phyloP scores from a whole-genome alignment of 2,113 vertebrate species.

The Oxyruncus cristatus region DNA sequence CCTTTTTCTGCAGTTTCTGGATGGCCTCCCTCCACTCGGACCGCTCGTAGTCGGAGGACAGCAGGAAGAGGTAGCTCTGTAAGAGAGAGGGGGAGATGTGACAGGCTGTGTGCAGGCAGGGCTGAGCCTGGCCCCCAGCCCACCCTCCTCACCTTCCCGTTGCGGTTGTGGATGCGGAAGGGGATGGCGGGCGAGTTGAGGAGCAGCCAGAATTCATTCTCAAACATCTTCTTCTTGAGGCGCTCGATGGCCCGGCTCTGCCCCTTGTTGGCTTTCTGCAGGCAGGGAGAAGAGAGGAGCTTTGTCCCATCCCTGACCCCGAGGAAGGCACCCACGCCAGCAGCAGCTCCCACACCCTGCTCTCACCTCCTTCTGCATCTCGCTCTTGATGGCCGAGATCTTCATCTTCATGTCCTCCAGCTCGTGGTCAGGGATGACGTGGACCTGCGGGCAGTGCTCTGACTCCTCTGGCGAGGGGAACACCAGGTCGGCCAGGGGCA shows the following conservation, averaged over 20 bases:
- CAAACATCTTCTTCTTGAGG: slow-evolving; percentile 98
- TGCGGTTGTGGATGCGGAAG: slow-evolving; percentile 95
- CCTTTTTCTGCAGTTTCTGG: slow-evolving; percentile 94
- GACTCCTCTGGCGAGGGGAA: slow-evolving; percentile 92
- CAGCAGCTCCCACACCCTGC: neutral
- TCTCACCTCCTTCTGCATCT: slow-evolving; percentile 95
- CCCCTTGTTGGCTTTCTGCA: slow-evolving; percentile 91
- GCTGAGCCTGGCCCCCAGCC: neutral
- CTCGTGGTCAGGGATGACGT: slow-evolving; percentile 92
- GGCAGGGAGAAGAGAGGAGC: neutral
- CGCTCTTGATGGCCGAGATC: slow-evolving; percentile 93
- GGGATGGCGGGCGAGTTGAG: slow-evolving; percentile 94
- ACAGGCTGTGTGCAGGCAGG: neutral
- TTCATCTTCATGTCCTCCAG: slow-evolving; percentile 99
- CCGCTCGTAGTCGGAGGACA: slow-evolving; percentile 94
- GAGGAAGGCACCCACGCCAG: neutral
- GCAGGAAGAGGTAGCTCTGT: slow-evolving; percentile 91
- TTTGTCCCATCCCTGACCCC: neutral
- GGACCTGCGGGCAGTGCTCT: slow-evolving; percentile 87
- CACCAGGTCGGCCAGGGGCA: slow-evolving; percentile 91
- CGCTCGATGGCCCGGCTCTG: slow-evolving; percentile 92
- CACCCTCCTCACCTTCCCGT: slow-evolving; percentile 86
- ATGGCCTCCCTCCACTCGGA: slow-evolving; percentile 96
- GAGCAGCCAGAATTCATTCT: slow-evolving; percentile 95
- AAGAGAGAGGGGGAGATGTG: neutral